phyloP scores from a whole-genome alignment of 2,797 vertebrate species.

The Enteromius viviparus region DNA sequence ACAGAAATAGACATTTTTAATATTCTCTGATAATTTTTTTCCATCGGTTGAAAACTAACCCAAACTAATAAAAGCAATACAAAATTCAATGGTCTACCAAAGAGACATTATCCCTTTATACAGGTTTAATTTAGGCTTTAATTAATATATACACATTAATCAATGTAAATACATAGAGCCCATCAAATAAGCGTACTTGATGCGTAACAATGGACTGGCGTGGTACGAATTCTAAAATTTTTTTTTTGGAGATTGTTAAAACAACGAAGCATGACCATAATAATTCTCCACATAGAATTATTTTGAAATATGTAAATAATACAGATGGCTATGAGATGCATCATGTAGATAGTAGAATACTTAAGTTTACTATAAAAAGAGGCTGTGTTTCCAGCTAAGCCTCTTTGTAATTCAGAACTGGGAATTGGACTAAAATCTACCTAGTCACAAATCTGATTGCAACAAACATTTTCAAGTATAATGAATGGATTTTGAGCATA shows the following conservation, averaged over 20 bases:
- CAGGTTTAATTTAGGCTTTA: neutral
- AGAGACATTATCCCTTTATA: neutral
- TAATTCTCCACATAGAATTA: neutral
- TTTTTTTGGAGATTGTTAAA: neutral
- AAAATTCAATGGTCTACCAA: neutral
- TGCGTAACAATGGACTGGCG: neutral
- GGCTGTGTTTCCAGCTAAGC: neutral
- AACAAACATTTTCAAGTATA: neutral
- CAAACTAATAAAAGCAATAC: neutral
- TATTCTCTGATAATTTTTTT: neutral
- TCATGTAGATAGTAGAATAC: conserved; percentile 8
- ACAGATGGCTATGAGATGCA: neutral
- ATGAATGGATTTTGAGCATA: conserved; percentile 1
- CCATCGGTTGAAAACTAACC: neutral
- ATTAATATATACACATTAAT: neutral
- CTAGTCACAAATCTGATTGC: conserved; percentile 7
- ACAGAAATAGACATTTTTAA: neutral
- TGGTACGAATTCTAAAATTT: neutral
- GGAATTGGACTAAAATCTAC: neutral
- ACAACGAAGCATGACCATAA: neutral
- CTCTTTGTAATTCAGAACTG: neutral
- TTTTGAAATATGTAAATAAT: neutral
- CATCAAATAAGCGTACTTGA: neutral
- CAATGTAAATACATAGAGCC: neutral
- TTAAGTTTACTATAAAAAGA: neutral